Evolutionary conservation across 2,888 invertebrate species (phyloP).

Genomic region (Athrips mouffetella): DNA sequence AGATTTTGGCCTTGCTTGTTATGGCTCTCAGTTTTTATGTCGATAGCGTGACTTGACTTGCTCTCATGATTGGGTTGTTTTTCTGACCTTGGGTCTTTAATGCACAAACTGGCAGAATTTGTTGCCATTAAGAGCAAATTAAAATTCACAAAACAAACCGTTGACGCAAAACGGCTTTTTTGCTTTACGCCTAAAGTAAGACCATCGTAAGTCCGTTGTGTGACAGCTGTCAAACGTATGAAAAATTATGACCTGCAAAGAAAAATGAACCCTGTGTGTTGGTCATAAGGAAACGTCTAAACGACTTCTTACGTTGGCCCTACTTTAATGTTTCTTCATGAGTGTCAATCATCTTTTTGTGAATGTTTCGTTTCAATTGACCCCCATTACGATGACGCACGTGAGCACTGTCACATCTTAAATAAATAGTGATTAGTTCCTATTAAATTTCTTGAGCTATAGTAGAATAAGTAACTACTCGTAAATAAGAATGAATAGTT

Average conservation of each 20-base stretch:
- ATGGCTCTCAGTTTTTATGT: slow-evolving; percentile 23
- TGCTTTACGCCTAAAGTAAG: neutral
- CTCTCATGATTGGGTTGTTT: slow-evolving; percentile 18
- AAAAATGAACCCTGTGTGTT: too few species aligned
- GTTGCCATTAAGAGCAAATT: slow-evolving; percentile 46
- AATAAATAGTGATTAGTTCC: slow-evolving; percentile 18
- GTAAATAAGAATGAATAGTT: neutral
- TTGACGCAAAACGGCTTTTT: slow-evolving; percentile 63
- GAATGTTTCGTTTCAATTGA: slow-evolving; percentile 63
- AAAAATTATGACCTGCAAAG: too few species aligned
- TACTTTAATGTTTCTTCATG: slow-evolving; percentile 65
- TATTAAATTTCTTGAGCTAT: neutral
- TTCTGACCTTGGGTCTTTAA: slow-evolving; percentile 31
- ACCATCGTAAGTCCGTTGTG: too few species aligned
- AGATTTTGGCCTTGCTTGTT: slow-evolving; percentile 23
- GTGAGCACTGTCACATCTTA: slow-evolving; percentile 46
- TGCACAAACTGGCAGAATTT: slow-evolving; percentile 34
- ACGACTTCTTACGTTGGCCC: slow-evolving; percentile 38
- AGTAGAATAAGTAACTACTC: neutral
- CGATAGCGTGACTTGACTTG: slow-evolving; percentile 29
- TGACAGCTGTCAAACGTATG: too few species aligned
- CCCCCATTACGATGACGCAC: slow-evolving; percentile 49
- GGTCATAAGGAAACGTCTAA: too few species aligned
- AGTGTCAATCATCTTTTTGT: slow-evolving; percentile 61
- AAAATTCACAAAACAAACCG: slow-evolving; percentile 28